Percentiles rank a stretch among this genome's conserved stretches.
Evolutionary conservation across 1,140 invertebrate genomes (phyloP).

Genomic region (Ctenoplectra terminalis): DNA sequence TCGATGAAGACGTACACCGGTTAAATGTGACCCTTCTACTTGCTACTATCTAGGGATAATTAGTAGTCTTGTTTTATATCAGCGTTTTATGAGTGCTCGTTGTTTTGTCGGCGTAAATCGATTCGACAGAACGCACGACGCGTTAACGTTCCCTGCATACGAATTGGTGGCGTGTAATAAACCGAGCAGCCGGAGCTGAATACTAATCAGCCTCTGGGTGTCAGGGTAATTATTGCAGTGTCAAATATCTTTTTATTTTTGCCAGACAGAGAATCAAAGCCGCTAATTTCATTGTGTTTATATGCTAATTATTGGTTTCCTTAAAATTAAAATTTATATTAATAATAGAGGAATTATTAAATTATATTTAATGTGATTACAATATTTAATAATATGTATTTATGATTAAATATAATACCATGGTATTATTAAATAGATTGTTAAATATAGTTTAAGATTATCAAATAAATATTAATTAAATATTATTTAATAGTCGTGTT

Average conservation of each 20-base stretch:
- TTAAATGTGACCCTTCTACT: background rate
- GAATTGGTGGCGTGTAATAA: conserved; percentile 22
- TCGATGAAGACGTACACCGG: background rate
- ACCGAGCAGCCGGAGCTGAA: background rate
- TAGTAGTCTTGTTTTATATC: background rate
- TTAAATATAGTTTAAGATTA: too few relatives aligned
- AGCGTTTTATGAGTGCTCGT: background rate
- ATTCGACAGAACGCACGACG: conserved; percentile 16
- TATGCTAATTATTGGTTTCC: background rate
- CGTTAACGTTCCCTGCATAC: background rate
- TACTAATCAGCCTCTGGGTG: conserved; percentile 19
- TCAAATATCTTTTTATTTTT: background rate
- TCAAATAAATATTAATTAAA: too few relatives aligned
- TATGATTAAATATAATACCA: too few relatives aligned
- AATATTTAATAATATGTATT: too few relatives aligned
- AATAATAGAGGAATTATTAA: too few relatives aligned
- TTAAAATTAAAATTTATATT: too few relatives aligned
- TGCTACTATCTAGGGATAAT: background rate
- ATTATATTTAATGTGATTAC: too few relatives aligned
- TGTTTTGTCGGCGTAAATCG: conserved; percentile 4
- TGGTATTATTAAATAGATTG: too few relatives aligned
- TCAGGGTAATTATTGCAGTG: conserved; percentile 5
- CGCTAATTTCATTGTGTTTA: background rate
- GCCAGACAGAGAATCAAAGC: background rate
- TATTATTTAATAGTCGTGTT: too few relatives aligned